These are phyloP conservation scores for Drosophila sulfurigaster DNA, from an alignment of 1,140 invertebrate genomes.

Conservation along the genomic window DNA sequence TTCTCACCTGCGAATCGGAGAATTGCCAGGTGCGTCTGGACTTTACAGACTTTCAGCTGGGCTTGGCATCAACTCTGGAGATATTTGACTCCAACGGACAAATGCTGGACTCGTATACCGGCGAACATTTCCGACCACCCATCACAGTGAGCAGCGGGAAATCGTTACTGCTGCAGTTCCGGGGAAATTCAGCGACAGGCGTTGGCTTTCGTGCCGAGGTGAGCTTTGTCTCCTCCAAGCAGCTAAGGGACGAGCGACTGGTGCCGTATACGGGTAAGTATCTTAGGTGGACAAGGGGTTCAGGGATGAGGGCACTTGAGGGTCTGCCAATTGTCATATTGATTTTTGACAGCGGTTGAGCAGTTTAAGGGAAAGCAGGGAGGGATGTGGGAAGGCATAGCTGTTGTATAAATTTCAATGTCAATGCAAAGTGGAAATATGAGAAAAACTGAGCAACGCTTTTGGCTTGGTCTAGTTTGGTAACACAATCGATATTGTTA, in stretches of 20 bases:
- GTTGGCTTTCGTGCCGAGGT: slow-evolving; percentile 90
- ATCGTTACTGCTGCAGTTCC: slow-evolving; percentile 88
- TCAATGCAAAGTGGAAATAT: slow-evolving; percentile 63
- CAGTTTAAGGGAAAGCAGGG: background rate
- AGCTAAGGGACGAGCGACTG: slow-evolving; percentile 86
- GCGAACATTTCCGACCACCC: slow-evolving; percentile 89
- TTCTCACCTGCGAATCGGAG: slow-evolving; percentile 87
- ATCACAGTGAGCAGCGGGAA: slow-evolving; percentile 89
- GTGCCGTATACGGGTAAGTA: slow-evolving; percentile 87
- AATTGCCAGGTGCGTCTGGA: slow-evolving; percentile 88
- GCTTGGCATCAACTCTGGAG: slow-evolving; percentile 89
- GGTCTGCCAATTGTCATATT: slow-evolving; percentile 77
- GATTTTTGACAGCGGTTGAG: slow-evolving; percentile 49
- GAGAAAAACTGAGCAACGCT: slow-evolving; percentile 45
- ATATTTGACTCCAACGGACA: slow-evolving; percentile 90
- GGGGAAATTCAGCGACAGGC: slow-evolving; percentile 89
- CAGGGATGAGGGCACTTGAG: slow-evolving; percentile 52
- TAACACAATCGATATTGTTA: slow-evolving; percentile 63
- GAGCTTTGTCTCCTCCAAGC: slow-evolving; percentile 87
- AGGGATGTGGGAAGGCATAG: background rate
- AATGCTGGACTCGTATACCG: slow-evolving; percentile 88
- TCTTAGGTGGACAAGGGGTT: background rate
- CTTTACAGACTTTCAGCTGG: slow-evolving; percentile 90
- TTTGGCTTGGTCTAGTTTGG: slow-evolving; percentile 62
- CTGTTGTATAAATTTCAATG: slow-evolving; percentile 65